Percentiles rank a stretch among this genome's conserved stretches.
These are phyloP conservation scores for Xestia sexstrigata DNA, from an alignment of 2,888 invertebrate genomes.

Conservation along the genomic window DNA sequence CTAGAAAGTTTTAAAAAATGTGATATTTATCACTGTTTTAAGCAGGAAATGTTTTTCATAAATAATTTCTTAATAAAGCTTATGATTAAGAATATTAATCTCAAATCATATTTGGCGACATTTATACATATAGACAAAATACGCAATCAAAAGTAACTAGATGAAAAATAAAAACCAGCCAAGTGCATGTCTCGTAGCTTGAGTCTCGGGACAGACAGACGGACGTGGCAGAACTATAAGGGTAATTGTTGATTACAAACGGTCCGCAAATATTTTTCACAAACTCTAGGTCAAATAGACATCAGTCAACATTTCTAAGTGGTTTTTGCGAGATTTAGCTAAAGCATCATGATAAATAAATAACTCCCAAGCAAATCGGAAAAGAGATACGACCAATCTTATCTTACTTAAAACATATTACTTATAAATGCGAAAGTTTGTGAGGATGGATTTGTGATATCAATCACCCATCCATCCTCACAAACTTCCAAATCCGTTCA, in stretches of 20 bases:
- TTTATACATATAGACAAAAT: background rate
- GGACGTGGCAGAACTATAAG: too few species aligned
- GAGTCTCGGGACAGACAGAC: too few species aligned
- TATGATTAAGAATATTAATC: background rate
- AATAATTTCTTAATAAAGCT: background rate
- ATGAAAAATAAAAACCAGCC: too few species aligned
- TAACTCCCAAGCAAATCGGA: background rate
- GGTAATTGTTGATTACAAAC: too few species aligned
- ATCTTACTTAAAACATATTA: too few species aligned
- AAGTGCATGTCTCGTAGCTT: background rate
- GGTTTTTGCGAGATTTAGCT: background rate
- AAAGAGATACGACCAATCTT: background rate
- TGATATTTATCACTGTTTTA: background rate
- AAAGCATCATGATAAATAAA: background rate
- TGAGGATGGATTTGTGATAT: too few species aligned
- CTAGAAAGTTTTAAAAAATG: background rate
- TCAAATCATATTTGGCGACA: background rate
- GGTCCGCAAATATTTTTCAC: too few species aligned
- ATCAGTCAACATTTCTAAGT: too few species aligned
- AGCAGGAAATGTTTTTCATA: background rate
- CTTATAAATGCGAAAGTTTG: too few species aligned
- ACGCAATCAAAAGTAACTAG: background rate
- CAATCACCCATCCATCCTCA: too few species aligned
- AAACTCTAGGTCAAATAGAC: too few species aligned
- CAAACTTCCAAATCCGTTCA: too few species aligned